Base-by-base conservation (phyloP, 2,888 invertebrate genomes). In the Rhodophaea formosa region DNA sequence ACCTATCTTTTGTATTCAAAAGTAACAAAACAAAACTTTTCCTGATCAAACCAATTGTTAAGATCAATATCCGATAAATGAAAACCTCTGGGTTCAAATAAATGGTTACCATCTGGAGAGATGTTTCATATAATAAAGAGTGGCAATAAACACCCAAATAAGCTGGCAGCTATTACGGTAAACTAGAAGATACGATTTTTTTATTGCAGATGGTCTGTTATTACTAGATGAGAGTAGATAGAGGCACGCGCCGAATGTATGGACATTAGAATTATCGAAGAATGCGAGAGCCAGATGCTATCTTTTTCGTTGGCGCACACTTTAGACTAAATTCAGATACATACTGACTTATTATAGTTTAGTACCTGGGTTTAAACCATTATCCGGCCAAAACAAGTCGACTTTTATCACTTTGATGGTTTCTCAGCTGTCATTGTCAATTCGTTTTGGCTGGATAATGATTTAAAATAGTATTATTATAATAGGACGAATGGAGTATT, bases 141-240 rank as follows among this genome's bases (percentile, higher is more conserved):
- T 64, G 62, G 68, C 72, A 75, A 80, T 82, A 79, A 77, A 80
- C 74, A 77, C 71, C 66, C 69, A 65, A 77, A 75, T 74, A 66
- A 75, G 80, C 84, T 82, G 62, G 76, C 69, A 83, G 84, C 82
- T 72, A 82, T 82, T 81, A 82, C 82, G 79, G 79, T 82, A 83
- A 76, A 79, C 70, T 70, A 62, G 72, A 70, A 74, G 77, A 79
- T 82, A 78, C 71, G 67, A 74, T 66, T 78, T 80, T 70, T 80
- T 82, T 84, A 84, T 82, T 76, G 77, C 68, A 78, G 80, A 81
- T 81, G 78, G 80, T 79, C 80, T 79, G 80, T 79, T 82, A 83
- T 82, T 81, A 80, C 71, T 69, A 80, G 81, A 83, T 81, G 82
- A 80, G 79, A 81, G 77, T 66, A 69, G 79, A 80, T 80, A 78